Conservation (phyloP, 2,888 invertebrate species). For the Opisthograptis luteolata region DNA sequence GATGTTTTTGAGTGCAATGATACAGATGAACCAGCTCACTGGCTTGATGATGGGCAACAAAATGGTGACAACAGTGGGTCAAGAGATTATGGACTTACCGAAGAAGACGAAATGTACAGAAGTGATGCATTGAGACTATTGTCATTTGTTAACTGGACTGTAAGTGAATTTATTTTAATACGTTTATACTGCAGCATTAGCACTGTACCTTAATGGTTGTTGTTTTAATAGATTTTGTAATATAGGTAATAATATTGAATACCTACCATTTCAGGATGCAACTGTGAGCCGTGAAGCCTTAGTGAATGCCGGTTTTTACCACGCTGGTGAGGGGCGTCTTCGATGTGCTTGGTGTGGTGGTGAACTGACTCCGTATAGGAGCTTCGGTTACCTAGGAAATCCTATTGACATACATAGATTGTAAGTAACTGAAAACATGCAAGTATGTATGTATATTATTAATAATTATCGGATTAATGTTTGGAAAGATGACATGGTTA, state of each 20-base stretch:
- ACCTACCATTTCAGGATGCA: conserved; percentile 54
- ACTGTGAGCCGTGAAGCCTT: conserved; percentile 88
- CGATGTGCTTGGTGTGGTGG: conserved; percentile 93
- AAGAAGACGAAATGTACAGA: conserved; percentile 74
- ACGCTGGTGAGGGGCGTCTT: conserved; percentile 87
- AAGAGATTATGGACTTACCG: conserved; percentile 61
- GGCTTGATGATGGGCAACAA: conserved; percentile 46
- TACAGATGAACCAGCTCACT: conserved; percentile 40
- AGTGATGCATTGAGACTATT: conserved; percentile 86
- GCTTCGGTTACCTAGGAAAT: conserved; percentile 83
- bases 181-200: not conserved
- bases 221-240: too few relatives aligned
- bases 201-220: too few relatives aligned
- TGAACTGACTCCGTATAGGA: conserved; percentile 85
- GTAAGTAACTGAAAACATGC: too few relatives aligned
- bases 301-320: conserved; percentile 94
- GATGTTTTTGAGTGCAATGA: conserved; percentile 53
- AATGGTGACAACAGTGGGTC: conserved; percentile 48
- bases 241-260: not conserved
- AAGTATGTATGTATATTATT: too few relatives aligned
- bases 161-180: conserved; percentile 55
- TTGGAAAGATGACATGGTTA: too few relatives aligned
- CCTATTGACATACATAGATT: conserved; percentile 88
- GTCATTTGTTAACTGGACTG: conserved; percentile 91
- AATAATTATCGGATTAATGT: too few relatives aligned